phyloP scores from a whole-genome alignment of 2,797 vertebrate species.

The Siniperca obscura region DNA sequence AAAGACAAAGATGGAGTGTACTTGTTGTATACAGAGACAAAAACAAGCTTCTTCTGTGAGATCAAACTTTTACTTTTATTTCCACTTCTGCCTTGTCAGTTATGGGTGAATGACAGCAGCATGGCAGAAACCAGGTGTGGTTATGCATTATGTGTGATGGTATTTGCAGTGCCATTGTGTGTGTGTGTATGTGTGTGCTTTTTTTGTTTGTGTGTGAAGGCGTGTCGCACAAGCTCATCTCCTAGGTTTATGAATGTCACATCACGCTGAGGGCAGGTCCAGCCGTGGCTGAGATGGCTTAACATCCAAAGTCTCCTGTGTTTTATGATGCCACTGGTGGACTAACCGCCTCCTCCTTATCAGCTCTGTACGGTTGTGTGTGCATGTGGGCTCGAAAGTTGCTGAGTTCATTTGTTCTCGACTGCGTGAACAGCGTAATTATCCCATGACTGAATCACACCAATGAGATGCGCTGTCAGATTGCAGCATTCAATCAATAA shows the following conservation, averaged over 20 bases:
- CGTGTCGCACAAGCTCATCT: slow-evolving; percentile 4
- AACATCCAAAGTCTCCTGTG: slow-evolving; percentile 71
- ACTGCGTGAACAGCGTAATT: slow-evolving; percentile 34
- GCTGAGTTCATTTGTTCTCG: slow-evolving; percentile 54
- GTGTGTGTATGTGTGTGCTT: neutral
- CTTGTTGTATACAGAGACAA: neutral
- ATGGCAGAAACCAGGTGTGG: slow-evolving; percentile 51
- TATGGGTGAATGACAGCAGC: slow-evolving; percentile 7
- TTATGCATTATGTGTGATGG: neutral
- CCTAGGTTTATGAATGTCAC: slow-evolving; percentile 33
- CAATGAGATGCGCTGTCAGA: slow-evolving; percentile 38
- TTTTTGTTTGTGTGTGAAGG: neutral
- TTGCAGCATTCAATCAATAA: slow-evolving; percentile 20
- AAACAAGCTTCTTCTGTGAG: neutral
- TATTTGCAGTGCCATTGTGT: slow-evolving; percentile 28
- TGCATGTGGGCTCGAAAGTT: slow-evolving; percentile 42
- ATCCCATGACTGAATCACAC: slow-evolving; percentile 39
- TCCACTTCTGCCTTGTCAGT: slow-evolving; percentile 4
- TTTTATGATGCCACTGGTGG: slow-evolving; percentile 52
- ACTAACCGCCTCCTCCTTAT: slow-evolving; percentile 55
- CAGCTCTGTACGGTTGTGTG: slow-evolving; percentile 13
- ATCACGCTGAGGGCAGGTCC: slow-evolving; percentile 10
- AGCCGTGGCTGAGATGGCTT: neutral
- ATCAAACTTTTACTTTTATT: neutral
- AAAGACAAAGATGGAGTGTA: neutral